Base-by-base conservation (phyloP, 2,888 invertebrate species). In the Hirudinaria manillensis region DNA sequence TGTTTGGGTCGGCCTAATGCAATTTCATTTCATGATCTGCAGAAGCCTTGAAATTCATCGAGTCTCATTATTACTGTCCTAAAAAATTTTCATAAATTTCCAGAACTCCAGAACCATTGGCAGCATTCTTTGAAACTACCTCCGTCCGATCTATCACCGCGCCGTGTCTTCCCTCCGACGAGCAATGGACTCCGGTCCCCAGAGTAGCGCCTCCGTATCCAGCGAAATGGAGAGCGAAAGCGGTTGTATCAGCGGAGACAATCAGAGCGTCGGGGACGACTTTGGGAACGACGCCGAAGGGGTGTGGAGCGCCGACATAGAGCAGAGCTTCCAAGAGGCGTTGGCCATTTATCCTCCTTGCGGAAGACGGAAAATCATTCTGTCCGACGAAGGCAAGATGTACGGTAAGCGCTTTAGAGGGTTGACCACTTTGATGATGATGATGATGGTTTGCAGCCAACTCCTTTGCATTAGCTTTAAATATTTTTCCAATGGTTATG, bases 301-400 rank as follows among this genome's bases (percentile, higher is more conserved):
- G 82, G 99, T 99, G 78, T 99, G 99, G 99, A 95, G 95, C 88
- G 94, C 97, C 80, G 99, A 99, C 88, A 99, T 99, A 87, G 99
- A 99, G 88, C 98, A 99, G 88, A 95, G 95, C 88, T 99, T 99
- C 88, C 98, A 99, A 87, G 99, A 99, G 89, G 99, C 99, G 80
- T 89, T 99, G 86, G 95, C 97, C 84, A 98, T 99, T 86, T 99
- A 99, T 89, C 99, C 99, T 78, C 99, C 99, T 79, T 99, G 99
- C 87, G 99, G 99, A 80, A 89, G 99, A 83, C 90, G 99, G 87
- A 99, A 99, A 90, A 99, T 99, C 86, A 99, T 99, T 83, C 91
- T 99, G 83, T 96, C 96, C 82, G 99, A 99, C 87, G 99, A 99
- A 89, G 99, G 99, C 86, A 99, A 99, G 91, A 99, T 99, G 99